Percentiles rank a stretch among this genome's conserved stretches.
These are phyloP conservation scores for Oreochromis mossambicus DNA, from an alignment of 2,797 vertebrate species.

Conservation along the genomic window DNA sequence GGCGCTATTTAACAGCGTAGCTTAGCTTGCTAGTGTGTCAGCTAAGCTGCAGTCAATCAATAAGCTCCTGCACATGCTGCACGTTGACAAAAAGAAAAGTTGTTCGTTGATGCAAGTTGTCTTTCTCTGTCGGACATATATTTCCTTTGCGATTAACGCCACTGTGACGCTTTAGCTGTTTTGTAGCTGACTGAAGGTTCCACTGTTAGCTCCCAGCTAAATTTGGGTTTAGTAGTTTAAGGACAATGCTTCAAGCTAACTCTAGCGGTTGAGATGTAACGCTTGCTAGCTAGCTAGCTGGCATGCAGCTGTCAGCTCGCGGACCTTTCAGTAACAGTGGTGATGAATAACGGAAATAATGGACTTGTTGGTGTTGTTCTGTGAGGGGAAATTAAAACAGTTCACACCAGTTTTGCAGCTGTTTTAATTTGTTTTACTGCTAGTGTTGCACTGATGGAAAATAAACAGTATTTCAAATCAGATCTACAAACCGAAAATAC, in stretches of 20 bases:
- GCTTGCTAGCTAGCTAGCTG: not conserved
- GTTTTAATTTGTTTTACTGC: not conserved
- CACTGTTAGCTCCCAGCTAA: conserved; percentile 29
- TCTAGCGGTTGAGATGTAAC: not conserved
- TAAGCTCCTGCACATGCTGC: not conserved
- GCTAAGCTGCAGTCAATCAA: not conserved
- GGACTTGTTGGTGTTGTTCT: not conserved
- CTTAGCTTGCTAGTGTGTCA: conserved; percentile 32
- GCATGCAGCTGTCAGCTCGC: not conserved
- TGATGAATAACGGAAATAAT: not conserved
- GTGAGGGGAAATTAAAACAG: not conserved
- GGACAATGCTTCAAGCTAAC: conserved; percentile 56
- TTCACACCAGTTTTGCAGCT: not conserved
- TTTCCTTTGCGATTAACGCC: not conserved
- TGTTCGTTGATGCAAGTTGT: not conserved
- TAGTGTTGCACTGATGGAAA: not conserved
- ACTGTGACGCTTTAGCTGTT: not conserved
- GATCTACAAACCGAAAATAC: not conserved
- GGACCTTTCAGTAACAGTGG: not conserved
- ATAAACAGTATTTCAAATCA: not conserved
- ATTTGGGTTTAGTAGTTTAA: conserved; percentile 17
- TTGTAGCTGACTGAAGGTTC: not conserved
- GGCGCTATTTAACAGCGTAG: conserved; percentile 60
- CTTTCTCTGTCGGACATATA: not conserved
- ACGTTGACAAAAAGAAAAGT: not conserved